Percentiles rank a stretch among this genome's conserved stretches.
Evolutionary conservation across 1,140 invertebrate genomes (phyloP).

Genomic region (Nephotettix cincticeps): DNA sequence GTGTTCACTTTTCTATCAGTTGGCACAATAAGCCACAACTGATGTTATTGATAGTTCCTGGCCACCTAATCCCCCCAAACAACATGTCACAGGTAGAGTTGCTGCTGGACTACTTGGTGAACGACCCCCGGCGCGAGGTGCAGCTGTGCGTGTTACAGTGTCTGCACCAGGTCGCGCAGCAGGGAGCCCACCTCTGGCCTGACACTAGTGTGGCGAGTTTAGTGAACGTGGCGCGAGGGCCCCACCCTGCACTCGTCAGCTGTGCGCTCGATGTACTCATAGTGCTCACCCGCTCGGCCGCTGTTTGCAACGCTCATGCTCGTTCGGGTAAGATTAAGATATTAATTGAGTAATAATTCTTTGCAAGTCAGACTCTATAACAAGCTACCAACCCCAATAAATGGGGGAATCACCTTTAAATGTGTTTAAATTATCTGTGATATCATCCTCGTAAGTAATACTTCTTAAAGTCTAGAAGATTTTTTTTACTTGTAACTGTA

Average conservation of each 20-base stretch:
- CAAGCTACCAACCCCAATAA: too few species aligned
- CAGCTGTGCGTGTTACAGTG: constrained; percentile 73
- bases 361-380: too few species aligned
- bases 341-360: too few species aligned
- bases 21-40: too few species aligned
- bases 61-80: too few species aligned
- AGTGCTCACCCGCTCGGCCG: constrained; percentile 55
- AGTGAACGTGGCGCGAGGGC: constrained; percentile 52
- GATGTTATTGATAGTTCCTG: too few species aligned
- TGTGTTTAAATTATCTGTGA: too few species aligned
- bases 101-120: constrained; percentile 56
- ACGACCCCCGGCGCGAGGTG: constrained; percentile 67
- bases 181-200: constrained; percentile 81
- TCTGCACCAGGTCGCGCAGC: constrained; percentile 70
- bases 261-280: constrained; percentile 52
- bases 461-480: too few species aligned
- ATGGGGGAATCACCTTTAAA: too few species aligned
- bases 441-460: too few species aligned
- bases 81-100: constrained; percentile 52
- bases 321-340: constrained; percentile 41
- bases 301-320: constrained; percentile 54
- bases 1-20: too few species aligned
- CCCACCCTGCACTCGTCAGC: constrained; percentile 44
- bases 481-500: too few species aligned
- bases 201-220: constrained; percentile 63